Base-by-base conservation (phyloP, 2,797 vertebrate genomes). In the Chanos chanos region DNA sequence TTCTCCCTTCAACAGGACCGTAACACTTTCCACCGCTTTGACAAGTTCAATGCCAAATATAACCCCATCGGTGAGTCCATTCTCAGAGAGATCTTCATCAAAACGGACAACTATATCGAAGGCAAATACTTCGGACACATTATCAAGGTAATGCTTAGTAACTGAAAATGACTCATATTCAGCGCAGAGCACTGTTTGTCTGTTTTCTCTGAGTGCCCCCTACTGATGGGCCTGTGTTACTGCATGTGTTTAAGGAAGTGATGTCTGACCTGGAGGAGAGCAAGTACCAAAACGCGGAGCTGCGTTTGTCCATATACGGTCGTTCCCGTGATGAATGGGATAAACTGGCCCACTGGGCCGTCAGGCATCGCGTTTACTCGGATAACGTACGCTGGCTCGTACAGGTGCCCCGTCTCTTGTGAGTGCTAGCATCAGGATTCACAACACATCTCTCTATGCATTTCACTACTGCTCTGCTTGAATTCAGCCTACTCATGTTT, bases 21-120 rank as follows among this genome's bases (percentile, higher is more conserved):
- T 31, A 92, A 94, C 72, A 94, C 93, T 2, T 94, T 94, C 74
- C 92, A 94, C 71, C 90, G 93, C 16, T 94, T 94, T 72, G 92
- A 94, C 81, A 94, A 94, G 81, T 94, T 94, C 82, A 94, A 94
- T 63, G 89, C 92, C 57, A 94, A 94, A 66, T 94, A 94, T 76
- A 94, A 94, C 74, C 93, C 93, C 2, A 89, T 94, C 43, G 93
- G 93, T 64, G 92, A 92, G 73, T 93, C 92, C 41, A 93, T 94
- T 61, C 85, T 94, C 49, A 85, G 92, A 6, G 92, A 94, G 68
- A 86, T 94, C 71, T 94, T 93, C 58, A 71, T 94, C 78, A 94
- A 94, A 82, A 94, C 92, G 1, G 92, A 94, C 63, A 94, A 94
- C 70, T 89, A 93, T 53, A 83, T 94, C 48, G 85, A 89, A 45